Percentiles rank a stretch among this genome's conserved stretches.
phyloP scores from a whole-genome alignment of 1,140 invertebrate species.

The Meloidogyne exigua region DNA sequence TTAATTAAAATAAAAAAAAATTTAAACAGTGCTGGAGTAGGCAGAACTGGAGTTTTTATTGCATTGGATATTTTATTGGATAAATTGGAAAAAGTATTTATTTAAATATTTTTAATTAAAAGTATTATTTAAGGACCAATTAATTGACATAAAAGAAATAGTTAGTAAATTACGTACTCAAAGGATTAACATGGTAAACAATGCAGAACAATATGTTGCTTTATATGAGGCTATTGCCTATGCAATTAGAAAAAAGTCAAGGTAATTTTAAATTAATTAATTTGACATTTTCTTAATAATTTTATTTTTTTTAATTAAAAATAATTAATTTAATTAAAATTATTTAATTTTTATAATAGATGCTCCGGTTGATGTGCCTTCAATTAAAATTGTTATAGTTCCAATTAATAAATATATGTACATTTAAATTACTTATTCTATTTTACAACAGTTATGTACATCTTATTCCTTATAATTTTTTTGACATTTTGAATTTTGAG shows the following conservation, averaged over 20 bases:
- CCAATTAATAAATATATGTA: no score
- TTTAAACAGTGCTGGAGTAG: conserved; percentile 66
- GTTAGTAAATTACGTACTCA: conserved; percentile 64
- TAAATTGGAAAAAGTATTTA: conserved; percentile 47
- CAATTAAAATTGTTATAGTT: no score
- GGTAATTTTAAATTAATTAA: conserved; percentile 6
- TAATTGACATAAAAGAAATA: conserved; percentile 64
- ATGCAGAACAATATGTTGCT: conserved; percentile 42
- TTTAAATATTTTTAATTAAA: not conserved
- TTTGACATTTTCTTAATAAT: not conserved
- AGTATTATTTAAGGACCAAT: conserved; percentile 51
- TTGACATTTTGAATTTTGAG: no score
- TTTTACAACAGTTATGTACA: no score
- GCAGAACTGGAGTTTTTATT: conserved; percentile 66
- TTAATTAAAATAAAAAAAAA: not conserved
- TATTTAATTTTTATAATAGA: no score
- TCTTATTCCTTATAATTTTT: no score
- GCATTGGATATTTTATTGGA: conserved; percentile 65
- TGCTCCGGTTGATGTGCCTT: no score
- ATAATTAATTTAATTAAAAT: no score
- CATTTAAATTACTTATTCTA: no score
- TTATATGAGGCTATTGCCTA: conserved; percentile 47
- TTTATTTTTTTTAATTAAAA: no score
- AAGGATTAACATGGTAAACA: conserved; percentile 66
- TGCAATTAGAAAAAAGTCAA: conserved; percentile 38